Conservation (phyloP, 2,113 vertebrate genomes). For the Myotis brandtii region DNA sequence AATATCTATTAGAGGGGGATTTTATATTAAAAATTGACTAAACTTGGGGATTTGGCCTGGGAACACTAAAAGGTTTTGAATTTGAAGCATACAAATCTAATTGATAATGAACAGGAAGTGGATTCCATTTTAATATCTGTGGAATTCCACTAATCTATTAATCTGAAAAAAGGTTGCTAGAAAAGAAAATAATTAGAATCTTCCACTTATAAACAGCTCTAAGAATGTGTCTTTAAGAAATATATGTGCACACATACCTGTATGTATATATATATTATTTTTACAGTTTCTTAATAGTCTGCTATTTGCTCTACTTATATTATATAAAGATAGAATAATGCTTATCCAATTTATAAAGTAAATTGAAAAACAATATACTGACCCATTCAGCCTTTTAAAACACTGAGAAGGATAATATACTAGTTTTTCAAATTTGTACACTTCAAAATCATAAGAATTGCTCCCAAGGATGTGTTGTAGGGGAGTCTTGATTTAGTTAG, state of each 20-base stretch:
- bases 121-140: constrained; percentile 30
- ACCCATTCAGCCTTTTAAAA: not conserved
- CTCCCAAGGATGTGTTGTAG: not conserved
- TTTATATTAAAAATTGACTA: constrained; percentile 61
- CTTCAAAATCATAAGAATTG: not conserved
- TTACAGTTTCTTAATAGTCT: not conserved
- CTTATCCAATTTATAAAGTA: not conserved
- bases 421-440: not conserved
- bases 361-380: not conserved
- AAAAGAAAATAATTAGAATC: constrained; percentile 31
- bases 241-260: not conserved
- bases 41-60: not conserved
- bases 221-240: not conserved
- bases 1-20: not conserved
- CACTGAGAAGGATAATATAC: not conserved
- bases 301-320: not conserved
- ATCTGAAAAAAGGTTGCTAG: not conserved
- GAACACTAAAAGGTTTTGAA: not conserved
- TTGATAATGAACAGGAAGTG: constrained; percentile 67
- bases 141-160: constrained; percentile 62
- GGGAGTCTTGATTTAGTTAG: not conserved
- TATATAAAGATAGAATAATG: not conserved
- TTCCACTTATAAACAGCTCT: constrained; percentile 8
- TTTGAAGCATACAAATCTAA: constrained; percentile 22
- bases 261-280: not conserved